A percentile compares a stretch with the other conserved stretches of the same genome.
phyloP scores from a whole-genome alignment of 2,797 vertebrate genomes.

The Phylloscopus collybita region DNA sequence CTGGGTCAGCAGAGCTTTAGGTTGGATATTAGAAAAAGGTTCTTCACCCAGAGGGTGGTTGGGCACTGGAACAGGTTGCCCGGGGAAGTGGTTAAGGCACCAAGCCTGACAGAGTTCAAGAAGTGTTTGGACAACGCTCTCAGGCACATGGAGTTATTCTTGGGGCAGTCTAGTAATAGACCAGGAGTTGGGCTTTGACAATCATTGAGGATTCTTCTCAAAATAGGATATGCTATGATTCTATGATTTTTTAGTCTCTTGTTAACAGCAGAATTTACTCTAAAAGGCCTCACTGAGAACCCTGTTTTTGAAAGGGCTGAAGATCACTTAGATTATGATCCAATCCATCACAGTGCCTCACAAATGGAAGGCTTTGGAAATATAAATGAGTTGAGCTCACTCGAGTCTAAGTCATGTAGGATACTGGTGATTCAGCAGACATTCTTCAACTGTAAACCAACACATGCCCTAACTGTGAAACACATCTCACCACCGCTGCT shows the following conservation, averaged over 20 bases:
- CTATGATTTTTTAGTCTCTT: neutral
- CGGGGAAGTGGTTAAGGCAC: neutral
- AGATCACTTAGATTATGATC: neutral
- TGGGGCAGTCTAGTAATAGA: neutral
- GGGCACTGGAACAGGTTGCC: neutral
- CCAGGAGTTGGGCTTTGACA: fast-evolving
- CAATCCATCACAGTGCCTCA: neutral
- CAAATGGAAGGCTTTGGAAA: neutral
- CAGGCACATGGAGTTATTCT: neutral
- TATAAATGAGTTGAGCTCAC: neutral
- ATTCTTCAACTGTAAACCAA: neutral
- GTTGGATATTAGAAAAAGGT: neutral
- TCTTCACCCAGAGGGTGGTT: neutral
- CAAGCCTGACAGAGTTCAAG: neutral
- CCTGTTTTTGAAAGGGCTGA: neutral
- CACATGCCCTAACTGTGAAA: neutral
- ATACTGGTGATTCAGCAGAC: neutral
- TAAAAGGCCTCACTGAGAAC: neutral
- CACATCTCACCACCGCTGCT: neutral
- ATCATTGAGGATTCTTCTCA: neutral
- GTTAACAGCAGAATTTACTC: neutral
- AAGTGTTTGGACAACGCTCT: neutral
- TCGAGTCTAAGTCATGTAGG: neutral
- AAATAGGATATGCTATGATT: neutral
- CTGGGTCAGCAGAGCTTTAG: neutral